A percentile compares a stretch with the other conserved stretches of the same genome.
These are phyloP conservation scores for Drosophila planitibia DNA, from an alignment of 2,888 invertebrate species.

Conservation along the genomic window DNA sequence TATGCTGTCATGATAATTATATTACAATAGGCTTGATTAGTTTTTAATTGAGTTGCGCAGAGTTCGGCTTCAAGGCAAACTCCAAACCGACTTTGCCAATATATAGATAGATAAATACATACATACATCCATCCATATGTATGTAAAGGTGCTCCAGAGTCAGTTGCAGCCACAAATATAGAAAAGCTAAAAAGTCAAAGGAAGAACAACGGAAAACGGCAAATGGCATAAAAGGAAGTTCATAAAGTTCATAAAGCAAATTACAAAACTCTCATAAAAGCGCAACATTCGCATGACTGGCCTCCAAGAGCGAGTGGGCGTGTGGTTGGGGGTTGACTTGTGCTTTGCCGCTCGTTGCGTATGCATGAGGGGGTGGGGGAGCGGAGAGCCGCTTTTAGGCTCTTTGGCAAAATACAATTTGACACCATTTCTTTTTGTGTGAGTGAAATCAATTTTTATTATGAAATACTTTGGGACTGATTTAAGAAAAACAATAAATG, in stretches of 20 bases:
- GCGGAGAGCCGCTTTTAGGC: neutral
- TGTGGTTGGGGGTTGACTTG: neutral
- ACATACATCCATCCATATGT: neutral
- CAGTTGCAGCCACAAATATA: constrained; percentile 46
- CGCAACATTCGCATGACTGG: constrained; percentile 49
- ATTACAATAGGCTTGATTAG: constrained; percentile 83
- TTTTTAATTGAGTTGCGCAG: constrained; percentile 79
- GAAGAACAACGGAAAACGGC: constrained; percentile 31
- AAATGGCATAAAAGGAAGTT: constrained; percentile 67
- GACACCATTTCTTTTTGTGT: constrained; percentile 53
- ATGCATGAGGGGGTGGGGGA: neutral
- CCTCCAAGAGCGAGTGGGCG: neutral
- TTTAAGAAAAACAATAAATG: constrained; percentile 80
- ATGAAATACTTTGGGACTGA: constrained; percentile 73
- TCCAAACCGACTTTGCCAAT: constrained; percentile 18
- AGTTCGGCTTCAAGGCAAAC: constrained; percentile 44
- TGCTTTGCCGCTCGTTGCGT: neutral
- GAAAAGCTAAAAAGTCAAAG: constrained; percentile 8
- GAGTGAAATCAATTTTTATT: constrained; percentile 76
- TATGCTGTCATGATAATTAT: constrained; percentile 80
- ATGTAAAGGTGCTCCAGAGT: constrained; percentile 14
- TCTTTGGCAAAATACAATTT: constrained; percentile 46
- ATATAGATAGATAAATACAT: constrained; percentile 4
- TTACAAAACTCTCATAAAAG: constrained; percentile 73
- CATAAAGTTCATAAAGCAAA: constrained; percentile 80